phyloP scores from a whole-genome alignment of 1,140 invertebrate genomes.

The Frieseomelitta varia region DNA sequence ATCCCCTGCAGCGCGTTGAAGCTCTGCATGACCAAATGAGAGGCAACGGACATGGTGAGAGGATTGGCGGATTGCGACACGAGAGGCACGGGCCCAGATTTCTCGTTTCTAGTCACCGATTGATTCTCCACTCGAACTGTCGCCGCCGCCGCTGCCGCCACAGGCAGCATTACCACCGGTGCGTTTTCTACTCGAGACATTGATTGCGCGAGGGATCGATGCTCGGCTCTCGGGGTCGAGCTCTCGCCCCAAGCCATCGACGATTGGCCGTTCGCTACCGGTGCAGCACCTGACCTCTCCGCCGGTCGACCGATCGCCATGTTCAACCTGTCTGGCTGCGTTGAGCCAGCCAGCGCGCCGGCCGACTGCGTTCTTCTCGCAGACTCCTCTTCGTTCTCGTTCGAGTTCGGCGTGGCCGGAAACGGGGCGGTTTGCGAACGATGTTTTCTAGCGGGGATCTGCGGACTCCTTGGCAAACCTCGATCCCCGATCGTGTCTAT shows the following conservation, averaged over 20 bases:
- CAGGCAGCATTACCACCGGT: constrained; percentile 1
- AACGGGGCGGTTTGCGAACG: constrained; percentile 69
- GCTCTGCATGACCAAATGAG: constrained; percentile 75
- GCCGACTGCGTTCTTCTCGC: constrained; percentile 51
- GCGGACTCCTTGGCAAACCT: constrained; percentile 63
- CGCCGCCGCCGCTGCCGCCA: background rate
- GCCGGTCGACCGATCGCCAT: constrained; percentile 1
- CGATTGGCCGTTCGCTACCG: constrained; percentile 20
- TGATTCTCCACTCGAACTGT: constrained; percentile 37
- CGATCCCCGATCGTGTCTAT: background rate
- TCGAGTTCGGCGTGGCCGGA: constrained; percentile 50
- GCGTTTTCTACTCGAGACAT: constrained; percentile 53
- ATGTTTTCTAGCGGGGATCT: constrained; percentile 71
- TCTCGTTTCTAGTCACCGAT: constrained; percentile 25
- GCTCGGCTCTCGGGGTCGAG: constrained; percentile 2
- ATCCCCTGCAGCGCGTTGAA: constrained; percentile 72
- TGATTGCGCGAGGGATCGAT: constrained; percentile 46
- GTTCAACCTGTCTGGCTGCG: background rate
- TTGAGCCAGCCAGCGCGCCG: constrained; percentile 4
- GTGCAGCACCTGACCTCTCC: constrained; percentile 6
- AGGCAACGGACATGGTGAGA: constrained; percentile 65
- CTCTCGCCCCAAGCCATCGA: constrained; percentile 14
- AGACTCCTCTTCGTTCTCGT: constrained; percentile 58
- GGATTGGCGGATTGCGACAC: constrained; percentile 50
- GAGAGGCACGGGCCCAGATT: constrained; percentile 3